phyloP scores from a whole-genome alignment of 2,797 vertebrate genomes.

The Intellagama lesueurii region DNA sequence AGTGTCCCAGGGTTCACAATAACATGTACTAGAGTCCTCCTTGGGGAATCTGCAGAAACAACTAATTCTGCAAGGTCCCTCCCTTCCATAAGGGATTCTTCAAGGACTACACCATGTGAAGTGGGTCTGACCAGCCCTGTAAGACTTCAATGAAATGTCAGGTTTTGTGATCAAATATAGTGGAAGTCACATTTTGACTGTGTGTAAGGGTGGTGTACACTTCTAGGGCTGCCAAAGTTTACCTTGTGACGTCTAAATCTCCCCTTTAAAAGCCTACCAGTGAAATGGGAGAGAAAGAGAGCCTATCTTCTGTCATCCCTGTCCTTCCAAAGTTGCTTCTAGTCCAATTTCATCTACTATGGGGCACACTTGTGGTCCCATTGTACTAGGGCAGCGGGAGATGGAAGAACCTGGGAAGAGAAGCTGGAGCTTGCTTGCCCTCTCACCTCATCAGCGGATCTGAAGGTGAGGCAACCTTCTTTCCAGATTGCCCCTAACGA shows the following conservation, averaged over 20 bases:
- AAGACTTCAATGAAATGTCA: conserved; percentile 64
- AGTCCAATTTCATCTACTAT: background rate
- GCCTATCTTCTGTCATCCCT: background rate
- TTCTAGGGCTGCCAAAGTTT: background rate
- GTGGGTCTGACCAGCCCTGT: conserved; percentile 55
- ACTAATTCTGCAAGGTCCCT: conserved; percentile 73
- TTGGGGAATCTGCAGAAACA: conserved; percentile 71
- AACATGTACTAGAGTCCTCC: conserved; percentile 75
- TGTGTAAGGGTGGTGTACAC: background rate
- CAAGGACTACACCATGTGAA: conserved; percentile 63
- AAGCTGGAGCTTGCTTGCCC: background rate
- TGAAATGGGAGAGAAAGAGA: background rate
- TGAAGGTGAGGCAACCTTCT: conserved; percentile 35
- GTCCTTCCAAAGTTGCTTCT: background rate
- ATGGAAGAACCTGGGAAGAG: background rate
- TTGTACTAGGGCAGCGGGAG: background rate
- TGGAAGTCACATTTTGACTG: conserved; percentile 63
- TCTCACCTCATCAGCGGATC: conserved; percentile 16
- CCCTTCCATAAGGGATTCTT: conserved; percentile 54
- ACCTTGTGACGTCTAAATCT: too few relatives aligned
- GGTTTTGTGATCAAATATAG: conserved; percentile 51
- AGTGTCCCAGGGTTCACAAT: conserved; percentile 84
- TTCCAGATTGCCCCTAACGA: conserved; percentile 41
- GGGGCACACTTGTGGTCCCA: too few relatives aligned
- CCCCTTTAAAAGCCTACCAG: background rate